phyloP scores from a whole-genome alignment of 2,113 vertebrate species.

The Hemiprocne comata region DNA sequence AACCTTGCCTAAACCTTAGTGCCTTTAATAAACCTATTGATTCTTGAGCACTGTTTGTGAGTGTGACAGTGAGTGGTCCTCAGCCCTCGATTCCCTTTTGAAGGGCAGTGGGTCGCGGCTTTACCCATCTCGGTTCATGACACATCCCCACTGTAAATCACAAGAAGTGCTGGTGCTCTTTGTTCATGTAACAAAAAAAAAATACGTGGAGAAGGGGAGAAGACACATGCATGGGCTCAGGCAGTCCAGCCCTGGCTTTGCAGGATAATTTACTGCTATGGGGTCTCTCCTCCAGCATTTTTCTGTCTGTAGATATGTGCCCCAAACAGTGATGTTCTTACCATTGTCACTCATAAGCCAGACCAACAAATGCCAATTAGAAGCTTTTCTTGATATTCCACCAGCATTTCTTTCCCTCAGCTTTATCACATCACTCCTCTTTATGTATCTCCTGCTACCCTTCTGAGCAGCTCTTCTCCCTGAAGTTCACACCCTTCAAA shows the following conservation, averaged over 20 bases:
- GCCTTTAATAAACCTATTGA: too few relatives aligned
- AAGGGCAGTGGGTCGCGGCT: too few relatives aligned
- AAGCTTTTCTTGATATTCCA: neutral
- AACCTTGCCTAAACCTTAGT: too few relatives aligned
- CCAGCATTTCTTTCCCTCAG: neutral
- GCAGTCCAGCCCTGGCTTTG: neutral
- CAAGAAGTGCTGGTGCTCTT: neutral
- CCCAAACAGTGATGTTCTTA: neutral
- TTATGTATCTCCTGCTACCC: neutral
- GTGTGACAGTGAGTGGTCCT: too few relatives aligned
- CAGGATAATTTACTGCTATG: neutral
- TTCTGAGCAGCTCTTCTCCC: neutral
- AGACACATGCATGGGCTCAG: neutral
- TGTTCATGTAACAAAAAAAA: neutral
- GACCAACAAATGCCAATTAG: neutral
- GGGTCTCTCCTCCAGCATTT: neutral
- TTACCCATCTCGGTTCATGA: too few relatives aligned
- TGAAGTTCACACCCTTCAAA: slow-evolving; percentile 8
- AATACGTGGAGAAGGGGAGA: neutral
- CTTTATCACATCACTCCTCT: neutral
- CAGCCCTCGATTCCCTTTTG: too few relatives aligned
- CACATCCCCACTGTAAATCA: neutral
- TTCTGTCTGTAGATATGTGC: neutral
- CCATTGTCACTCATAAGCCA: neutral
- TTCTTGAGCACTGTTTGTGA: too few relatives aligned